Conservation (phyloP, 2,797 vertebrate species). For the Ctenopoma kingsleyae region DNA sequence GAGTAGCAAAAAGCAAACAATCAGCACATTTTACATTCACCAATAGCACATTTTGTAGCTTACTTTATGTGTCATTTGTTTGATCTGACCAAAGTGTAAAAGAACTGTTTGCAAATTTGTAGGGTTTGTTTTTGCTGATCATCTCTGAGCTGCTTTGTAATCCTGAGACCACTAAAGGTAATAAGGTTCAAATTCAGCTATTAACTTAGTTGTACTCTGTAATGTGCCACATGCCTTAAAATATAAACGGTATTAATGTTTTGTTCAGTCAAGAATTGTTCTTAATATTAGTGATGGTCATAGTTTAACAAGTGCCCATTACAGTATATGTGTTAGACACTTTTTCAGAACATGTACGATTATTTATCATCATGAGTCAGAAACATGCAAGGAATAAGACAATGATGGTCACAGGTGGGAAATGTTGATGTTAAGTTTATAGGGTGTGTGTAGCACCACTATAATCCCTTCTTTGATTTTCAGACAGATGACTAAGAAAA, state of each 20-base stretch:
- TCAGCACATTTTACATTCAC: no score
- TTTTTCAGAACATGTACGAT: no score
- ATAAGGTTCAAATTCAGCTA: not conserved
- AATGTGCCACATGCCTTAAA: no score
- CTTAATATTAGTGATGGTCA: no score
- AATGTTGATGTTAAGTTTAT: slow-evolving; percentile 36
- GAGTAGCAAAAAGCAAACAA: no score
- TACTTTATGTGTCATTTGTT: not conserved
- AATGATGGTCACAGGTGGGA: slow-evolving; percentile 23
- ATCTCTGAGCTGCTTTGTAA: not conserved
- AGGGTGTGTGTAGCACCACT: slow-evolving; percentile 11
- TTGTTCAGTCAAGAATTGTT: no score
- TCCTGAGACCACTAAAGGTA: not conserved
- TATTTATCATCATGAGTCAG: not conserved
- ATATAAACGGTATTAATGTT: no score
- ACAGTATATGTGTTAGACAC: no score
- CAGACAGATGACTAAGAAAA: slow-evolving; percentile 65
- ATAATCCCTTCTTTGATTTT: slow-evolving; percentile 30
- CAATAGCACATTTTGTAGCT: no score
- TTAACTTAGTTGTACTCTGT: not conserved
- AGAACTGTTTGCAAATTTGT: not conserved
- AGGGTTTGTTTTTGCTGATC: no score
- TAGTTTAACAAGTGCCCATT: no score
- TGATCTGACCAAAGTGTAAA: not conserved
- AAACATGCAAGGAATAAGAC: slow-evolving; percentile 16